Evolutionary conservation across 2,888 invertebrate species (phyloP).

Genomic region (Calliphora vomitoria): DNA sequence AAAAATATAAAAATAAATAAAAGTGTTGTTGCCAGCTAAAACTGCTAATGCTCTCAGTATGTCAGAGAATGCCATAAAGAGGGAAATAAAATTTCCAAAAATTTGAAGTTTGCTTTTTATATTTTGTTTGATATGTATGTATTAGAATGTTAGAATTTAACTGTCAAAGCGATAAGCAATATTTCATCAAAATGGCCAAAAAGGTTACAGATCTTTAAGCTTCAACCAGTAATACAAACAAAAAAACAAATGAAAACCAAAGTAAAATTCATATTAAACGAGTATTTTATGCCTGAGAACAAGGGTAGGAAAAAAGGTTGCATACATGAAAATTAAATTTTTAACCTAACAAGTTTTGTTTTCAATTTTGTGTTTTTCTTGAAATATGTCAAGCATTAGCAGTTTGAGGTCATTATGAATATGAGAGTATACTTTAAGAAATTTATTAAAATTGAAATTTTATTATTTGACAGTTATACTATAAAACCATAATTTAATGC

Average conservation of each 20-base stretch:
- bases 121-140: neutral
- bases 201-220: neutral
- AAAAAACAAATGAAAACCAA: neutral
- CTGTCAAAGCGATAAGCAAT: conserved; percentile 32
- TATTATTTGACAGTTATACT: too few species aligned
- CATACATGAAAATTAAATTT: neutral
- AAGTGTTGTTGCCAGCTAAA: neutral
- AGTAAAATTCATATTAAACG: conserved; percentile 2
- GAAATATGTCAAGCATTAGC: neutral
- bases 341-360: neutral
- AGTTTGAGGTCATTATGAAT: neutral
- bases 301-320: neutral
- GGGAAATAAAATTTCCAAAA: neutral
- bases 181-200: neutral
- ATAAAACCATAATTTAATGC: too few species aligned
- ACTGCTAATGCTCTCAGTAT: neutral
- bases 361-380: neutral
- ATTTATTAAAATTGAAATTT: too few species aligned
- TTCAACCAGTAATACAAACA: neutral
- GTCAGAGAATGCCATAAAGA: neutral
- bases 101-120: neutral
- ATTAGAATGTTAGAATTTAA: neutral
- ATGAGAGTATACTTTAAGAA: too few species aligned
- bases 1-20: neutral
- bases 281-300: neutral